Evolutionary conservation across 1,140 invertebrate species (phyloP).

Genomic region (Telenomus remus): DNA sequence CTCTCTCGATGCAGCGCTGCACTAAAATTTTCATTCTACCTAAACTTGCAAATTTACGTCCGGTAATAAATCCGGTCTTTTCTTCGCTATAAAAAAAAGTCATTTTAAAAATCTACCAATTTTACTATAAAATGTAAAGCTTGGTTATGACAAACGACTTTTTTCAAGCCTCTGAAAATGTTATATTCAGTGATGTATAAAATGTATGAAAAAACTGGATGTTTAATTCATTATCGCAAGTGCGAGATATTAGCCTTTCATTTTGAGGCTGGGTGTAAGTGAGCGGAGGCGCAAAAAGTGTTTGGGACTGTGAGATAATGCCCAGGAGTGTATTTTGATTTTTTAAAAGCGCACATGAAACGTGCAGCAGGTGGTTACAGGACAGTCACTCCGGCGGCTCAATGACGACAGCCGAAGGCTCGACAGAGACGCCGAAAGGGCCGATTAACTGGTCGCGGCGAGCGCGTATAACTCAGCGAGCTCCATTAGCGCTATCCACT

Average conservation of each 20-base stretch:
- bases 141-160: too few relatives aligned
- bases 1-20: background rate
- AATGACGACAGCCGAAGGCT: conserved; percentile 54
- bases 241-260: conserved; percentile 7
- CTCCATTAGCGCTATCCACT: conserved; percentile 67
- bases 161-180: too few relatives aligned
- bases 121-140: too few relatives aligned
- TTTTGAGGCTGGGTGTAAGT: conserved; percentile 5
- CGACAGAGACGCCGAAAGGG: conserved; percentile 44
- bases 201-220: conserved; percentile 21
- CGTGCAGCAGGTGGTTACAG: conserved; percentile 68
- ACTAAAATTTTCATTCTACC: conserved; percentile 42
- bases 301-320: conserved; percentile 31
- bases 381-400: conserved; percentile 49
- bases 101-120: too few relatives aligned
- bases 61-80: too few relatives aligned
- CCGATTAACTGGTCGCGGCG: conserved; percentile 61
- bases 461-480: conserved; percentile 68
- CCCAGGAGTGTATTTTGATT: conserved; percentile 61
- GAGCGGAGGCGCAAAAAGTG: conserved; percentile 28
- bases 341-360: conserved; percentile 58
- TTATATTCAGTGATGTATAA: conserved; percentile 11
- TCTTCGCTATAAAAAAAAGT: too few relatives aligned
- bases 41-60: too few relatives aligned
- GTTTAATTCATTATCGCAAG: conserved; percentile 31